phyloP scores from a whole-genome alignment of 2,113 vertebrate species.

The Condylura cristata region DNA sequence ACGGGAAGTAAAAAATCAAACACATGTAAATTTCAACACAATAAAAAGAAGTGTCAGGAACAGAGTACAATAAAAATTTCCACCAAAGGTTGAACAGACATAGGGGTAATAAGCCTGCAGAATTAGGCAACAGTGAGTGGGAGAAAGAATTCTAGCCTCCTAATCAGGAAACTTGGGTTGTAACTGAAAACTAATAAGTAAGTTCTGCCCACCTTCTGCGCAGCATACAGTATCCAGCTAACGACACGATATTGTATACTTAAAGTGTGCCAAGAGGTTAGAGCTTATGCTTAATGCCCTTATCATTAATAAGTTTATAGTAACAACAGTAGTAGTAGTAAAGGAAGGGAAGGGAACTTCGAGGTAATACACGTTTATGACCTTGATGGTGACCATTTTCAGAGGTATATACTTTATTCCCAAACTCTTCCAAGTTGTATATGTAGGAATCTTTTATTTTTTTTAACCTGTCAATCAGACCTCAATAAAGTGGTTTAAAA shows the following conservation, averaged over 20 bases:
- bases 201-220: background rate
- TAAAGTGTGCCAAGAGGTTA: background rate
- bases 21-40: background rate
- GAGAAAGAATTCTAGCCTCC: background rate
- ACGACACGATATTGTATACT: background rate
- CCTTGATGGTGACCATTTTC: background rate
- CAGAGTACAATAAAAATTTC: background rate
- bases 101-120: background rate
- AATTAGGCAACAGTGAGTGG: background rate
- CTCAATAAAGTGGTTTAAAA: background rate
- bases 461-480: background rate
- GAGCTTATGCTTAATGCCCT: background rate
- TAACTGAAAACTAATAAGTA: background rate
- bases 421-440: background rate
- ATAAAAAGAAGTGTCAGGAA: background rate
- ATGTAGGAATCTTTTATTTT: background rate
- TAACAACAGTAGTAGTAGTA: background rate
- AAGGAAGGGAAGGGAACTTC: background rate
- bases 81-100: background rate
- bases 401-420: background rate
- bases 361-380: background rate
- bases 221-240: background rate
- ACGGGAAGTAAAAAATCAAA: background rate
- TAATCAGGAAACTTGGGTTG: background rate
- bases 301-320: background rate